Conservation (phyloP, 2,888 invertebrate species). For the Seladonia tumulorum region DNA sequence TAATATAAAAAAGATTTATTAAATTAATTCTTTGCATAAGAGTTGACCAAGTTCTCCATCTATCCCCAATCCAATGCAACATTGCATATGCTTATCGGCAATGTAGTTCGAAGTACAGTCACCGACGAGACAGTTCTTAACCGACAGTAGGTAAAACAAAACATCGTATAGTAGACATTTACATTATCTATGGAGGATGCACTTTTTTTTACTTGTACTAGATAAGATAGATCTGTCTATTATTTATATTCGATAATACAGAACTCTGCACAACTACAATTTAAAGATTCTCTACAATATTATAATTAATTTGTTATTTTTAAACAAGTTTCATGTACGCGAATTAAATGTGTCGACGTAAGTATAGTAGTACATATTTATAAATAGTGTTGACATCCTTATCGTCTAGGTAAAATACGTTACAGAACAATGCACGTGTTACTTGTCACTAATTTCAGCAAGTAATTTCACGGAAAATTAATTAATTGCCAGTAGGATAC, state of each 20-base stretch:
- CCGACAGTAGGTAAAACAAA: not conserved
- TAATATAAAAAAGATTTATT: not conserved
- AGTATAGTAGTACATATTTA: not conserved
- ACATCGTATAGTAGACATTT: not conserved
- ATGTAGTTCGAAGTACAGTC: too few relatives aligned
- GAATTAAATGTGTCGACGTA: not conserved
- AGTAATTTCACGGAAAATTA: not conserved
- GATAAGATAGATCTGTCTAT: not conserved
- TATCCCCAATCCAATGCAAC: not conserved
- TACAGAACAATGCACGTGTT: too few relatives aligned
- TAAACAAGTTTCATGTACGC: too few relatives aligned
- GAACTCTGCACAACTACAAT: not conserved
- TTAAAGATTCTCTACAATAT: not conserved
- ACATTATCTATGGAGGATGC: not conserved
- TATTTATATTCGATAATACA: not conserved
- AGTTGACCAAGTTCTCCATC: not conserved
- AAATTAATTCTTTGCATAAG: not conserved
- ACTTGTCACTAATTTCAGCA: not conserved
- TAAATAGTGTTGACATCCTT: too few relatives aligned
- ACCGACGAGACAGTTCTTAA: not conserved
- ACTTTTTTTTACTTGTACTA: not conserved
- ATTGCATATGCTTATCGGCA: not conserved
- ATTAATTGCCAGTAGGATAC: not conserved
- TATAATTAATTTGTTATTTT: not conserved
- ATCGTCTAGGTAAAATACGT: too few relatives aligned